phyloP scores from a whole-genome alignment of 2,113 vertebrate genomes.

The Albula glossodonta region DNA sequence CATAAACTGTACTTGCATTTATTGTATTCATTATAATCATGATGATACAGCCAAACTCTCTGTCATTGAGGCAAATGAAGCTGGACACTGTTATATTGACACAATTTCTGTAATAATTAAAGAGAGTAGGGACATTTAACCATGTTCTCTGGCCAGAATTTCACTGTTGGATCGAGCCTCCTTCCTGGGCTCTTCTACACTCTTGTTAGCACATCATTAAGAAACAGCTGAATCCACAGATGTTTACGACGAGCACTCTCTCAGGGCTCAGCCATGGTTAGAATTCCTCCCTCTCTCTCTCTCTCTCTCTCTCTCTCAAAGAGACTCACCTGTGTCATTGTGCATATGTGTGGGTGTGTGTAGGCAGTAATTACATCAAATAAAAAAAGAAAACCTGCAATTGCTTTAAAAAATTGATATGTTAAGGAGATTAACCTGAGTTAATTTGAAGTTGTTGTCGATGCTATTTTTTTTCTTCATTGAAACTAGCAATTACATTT shows the following conservation, averaged over 20 bases:
- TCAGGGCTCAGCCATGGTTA: not conserved
- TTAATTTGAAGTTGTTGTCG: not conserved
- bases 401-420: not conserved
- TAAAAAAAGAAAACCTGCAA: not conserved
- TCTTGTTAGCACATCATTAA: conserved; percentile 11
- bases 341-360: not conserved
- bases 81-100: too few relatives aligned
- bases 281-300: not conserved
- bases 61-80: too few relatives aligned
- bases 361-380: not conserved
- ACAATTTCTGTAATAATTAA: too few relatives aligned
- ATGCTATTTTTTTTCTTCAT: not conserved
- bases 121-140: too few relatives aligned
- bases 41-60: too few relatives aligned
- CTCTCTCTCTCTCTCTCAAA: not conserved
- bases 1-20: too few relatives aligned
- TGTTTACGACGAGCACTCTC: not conserved
- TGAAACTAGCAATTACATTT: not conserved
- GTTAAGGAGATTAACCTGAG: not conserved
- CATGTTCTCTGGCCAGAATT: not conserved
- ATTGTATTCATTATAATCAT: too few relatives aligned
- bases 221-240: conserved; percentile 21
- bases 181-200: not conserved
- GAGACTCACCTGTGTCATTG: not conserved
- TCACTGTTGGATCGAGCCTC: not conserved